Conservation (phyloP, 2,888 invertebrate species). For the Balanococcus diminutus region DNA sequence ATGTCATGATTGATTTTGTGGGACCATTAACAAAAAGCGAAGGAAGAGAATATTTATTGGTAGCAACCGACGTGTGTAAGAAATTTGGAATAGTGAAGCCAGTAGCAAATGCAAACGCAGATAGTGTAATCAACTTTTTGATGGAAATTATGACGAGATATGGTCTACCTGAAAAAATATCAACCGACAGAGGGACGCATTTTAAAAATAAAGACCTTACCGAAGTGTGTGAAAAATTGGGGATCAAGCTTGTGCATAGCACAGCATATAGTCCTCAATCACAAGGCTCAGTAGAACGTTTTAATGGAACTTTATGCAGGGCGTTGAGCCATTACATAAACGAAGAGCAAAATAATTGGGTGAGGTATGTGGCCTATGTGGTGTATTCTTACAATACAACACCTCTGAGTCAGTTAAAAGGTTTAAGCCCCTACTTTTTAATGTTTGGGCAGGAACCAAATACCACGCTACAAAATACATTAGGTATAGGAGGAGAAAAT, state of each 20-base stretch:
- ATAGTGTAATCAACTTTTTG: not conserved
- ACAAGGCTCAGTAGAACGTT: not conserved
- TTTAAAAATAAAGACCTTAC: not conserved
- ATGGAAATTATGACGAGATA: not conserved
- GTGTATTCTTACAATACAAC: not conserved
- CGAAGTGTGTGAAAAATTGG: not conserved
- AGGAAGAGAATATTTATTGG: not conserved
- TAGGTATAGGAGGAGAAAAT: not conserved
- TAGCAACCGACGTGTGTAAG: not conserved
- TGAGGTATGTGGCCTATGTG: too few relatives aligned
- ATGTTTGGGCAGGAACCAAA: not conserved
- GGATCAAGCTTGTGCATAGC: not conserved
- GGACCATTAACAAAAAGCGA: not conserved
- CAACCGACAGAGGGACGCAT: not conserved
- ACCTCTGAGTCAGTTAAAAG: not conserved
- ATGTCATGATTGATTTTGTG: not conserved
- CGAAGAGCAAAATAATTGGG: not conserved
- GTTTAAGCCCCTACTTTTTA: not conserved
- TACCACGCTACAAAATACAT: not conserved
- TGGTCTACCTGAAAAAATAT: not conserved
- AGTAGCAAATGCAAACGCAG: not conserved
- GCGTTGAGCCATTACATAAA: not conserved
- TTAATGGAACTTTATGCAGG: not conserved
- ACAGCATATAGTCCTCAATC: not conserved
- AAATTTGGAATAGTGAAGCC: not conserved